A percentile compares a stretch with the other conserved stretches of the same genome.
Evolutionary conservation across 2,888 invertebrate genomes (phyloP).

Genomic region (Blastobasis adustella): DNA sequence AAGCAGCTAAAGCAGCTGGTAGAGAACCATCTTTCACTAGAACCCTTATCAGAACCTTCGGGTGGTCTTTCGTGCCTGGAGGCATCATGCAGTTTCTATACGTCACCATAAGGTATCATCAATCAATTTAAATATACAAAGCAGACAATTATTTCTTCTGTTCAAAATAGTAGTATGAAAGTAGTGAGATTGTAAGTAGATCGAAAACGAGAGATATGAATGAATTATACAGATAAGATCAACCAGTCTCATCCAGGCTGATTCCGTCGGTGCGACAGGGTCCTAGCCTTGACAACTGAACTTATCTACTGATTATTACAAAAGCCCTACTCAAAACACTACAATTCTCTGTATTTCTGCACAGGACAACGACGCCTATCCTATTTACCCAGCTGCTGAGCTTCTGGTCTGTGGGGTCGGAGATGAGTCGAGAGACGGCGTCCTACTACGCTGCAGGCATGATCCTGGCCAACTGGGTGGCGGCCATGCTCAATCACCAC

Average conservation of each 20-base stretch:
- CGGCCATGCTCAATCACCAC: constrained; percentile 80
- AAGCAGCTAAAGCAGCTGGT: constrained; percentile 36
- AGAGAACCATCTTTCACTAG: constrained; percentile 40
- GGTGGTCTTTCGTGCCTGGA: constrained; percentile 48
- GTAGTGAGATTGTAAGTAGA: too few species aligned
- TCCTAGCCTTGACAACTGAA: neutral
- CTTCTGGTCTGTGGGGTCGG: constrained; percentile 71
- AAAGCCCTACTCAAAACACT: neutral
- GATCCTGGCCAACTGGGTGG: constrained; percentile 63
- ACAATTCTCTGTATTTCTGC: neutral
- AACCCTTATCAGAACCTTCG: constrained; percentile 43
- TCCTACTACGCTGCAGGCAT: constrained; percentile 66
- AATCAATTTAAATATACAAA: too few species aligned
- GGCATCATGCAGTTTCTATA: constrained; percentile 47
- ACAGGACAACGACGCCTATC: constrained; percentile 76
- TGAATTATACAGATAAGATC: too few species aligned
- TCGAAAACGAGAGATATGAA: too few species aligned
- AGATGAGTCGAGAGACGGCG: constrained; percentile 60
- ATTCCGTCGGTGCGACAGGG: too few species aligned
- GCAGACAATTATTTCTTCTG: neutral
- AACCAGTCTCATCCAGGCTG: too few species aligned
- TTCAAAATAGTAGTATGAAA: too few species aligned
- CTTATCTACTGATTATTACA: neutral
- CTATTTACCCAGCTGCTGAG: constrained; percentile 71
- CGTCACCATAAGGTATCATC: constrained; percentile 38